phyloP scores from a whole-genome alignment of 2,113 vertebrate species.

The Genyomyrus donnyi region DNA sequence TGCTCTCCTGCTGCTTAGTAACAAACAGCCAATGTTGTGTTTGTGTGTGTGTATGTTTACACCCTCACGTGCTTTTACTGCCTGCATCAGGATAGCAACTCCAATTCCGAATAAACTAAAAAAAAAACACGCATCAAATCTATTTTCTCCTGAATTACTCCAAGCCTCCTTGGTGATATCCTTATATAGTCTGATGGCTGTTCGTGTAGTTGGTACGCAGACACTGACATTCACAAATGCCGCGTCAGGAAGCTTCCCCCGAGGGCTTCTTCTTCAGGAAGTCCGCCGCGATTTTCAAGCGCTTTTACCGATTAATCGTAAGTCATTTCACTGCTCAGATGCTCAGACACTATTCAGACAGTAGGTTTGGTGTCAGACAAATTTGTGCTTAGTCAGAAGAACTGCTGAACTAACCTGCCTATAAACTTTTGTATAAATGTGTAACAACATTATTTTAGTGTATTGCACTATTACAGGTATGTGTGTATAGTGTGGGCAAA shows the following conservation, averaged over 20 bases:
- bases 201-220: not conserved
- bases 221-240: not conserved
- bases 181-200: not conserved
- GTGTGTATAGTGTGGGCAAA: not conserved
- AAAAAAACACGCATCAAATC: not conserved
- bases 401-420: not conserved
- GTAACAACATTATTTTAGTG: not conserved
- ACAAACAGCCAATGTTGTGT: not conserved
- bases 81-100: not conserved
- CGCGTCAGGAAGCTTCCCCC: not conserved
- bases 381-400: not conserved
- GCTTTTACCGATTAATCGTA: not conserved
- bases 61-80: not conserved
- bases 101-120: not conserved
- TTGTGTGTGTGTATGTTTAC: not conserved
- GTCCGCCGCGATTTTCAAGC: not conserved
- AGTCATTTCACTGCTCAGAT: not conserved
- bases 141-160: not conserved
- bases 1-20: not conserved
- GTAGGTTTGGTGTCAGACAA: not conserved
- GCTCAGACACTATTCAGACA: not conserved
- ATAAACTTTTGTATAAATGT: not conserved
- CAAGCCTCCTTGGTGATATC: not conserved
- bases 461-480: not conserved
- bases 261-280: not conserved